These are phyloP conservation scores for Campylomormyrus numenius DNA, from an alignment of 2,113 vertebrate species.

Conservation along the genomic window DNA sequence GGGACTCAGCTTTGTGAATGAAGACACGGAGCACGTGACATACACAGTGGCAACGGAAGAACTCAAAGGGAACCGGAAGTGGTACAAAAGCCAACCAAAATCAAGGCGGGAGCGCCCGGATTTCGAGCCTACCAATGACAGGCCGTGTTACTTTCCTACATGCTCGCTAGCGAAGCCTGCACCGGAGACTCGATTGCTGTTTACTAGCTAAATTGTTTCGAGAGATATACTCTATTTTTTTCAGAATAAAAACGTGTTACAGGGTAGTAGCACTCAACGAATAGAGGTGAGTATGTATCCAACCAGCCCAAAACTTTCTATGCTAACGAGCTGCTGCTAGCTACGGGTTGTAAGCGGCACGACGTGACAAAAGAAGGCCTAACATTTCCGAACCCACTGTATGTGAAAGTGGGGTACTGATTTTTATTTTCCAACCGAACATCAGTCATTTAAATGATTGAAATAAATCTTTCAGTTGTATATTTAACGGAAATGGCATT, in stretches of 20 bases:
- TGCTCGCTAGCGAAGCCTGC: not conserved
- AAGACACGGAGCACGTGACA: conserved; percentile 1
- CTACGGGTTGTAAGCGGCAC: not conserved
- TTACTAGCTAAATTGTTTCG: not conserved
- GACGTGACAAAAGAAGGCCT: not conserved
- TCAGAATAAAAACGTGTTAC: not conserved
- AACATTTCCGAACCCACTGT: not conserved
- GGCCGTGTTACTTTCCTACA: not conserved
- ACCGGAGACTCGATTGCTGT: not conserved
- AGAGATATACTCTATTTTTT: not conserved
- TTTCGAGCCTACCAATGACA: conserved; percentile 50
- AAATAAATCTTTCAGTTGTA: not conserved
- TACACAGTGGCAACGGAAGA: conserved; percentile 32
- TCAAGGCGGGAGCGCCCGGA: conserved; percentile 36
- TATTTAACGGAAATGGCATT: not conserved
- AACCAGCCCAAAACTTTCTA: not conserved
- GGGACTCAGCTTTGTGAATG: not conserved
- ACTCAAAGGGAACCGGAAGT: not conserved
- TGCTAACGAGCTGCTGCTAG: not conserved
- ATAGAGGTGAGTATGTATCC: conserved; percentile 13
- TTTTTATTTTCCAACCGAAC: not conserved
- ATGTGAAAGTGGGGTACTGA: not conserved
- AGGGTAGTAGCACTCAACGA: not conserved
- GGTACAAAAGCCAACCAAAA: conserved; percentile 38
- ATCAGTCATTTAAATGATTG: not conserved